Evolutionary conservation across 1,140 invertebrate genomes (phyloP), one percentile per base, ranked within the genome.

Genomic region (Formica selysi): DNA sequence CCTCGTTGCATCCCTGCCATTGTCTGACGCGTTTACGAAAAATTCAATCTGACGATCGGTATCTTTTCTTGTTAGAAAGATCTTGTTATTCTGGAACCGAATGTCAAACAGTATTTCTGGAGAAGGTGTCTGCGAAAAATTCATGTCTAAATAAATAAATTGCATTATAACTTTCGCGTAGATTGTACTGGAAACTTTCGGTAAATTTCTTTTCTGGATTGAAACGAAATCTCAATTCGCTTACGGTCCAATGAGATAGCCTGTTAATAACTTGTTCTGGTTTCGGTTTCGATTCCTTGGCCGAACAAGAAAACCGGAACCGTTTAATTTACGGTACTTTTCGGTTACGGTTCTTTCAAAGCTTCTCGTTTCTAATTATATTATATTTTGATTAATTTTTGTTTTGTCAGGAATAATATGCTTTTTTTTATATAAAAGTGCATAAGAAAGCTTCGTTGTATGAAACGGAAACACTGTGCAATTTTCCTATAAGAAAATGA

Each of bases 1-100:
- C 88, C 22, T 86, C 85, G 86, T 38, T 90, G 76, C 87, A 90
- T 88, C 51, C 67, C 36, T 61, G 22, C 44, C 22, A 70, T 80
- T 80, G 65, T 80, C 32, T 11, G 29, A 68, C 32, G 38, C n/a
- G 10, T 36, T 29, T 67, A 41, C n/a, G n/a, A 79, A 51, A 51
- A 62, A 32, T 78, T 26, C 13, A 59, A 80, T 3, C 7, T 19
- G 29, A 68, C 41, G 26, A 26, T 54, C 32, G 8, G 54, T 22
- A 61, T 38, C 54, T 5, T 67, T 29, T 7, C 10, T 32, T 4
- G 32, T 29, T 29, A 10, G 22, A 41, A 22, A 61, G 51, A 76
- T 26, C 19, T n/a, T 62, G 4, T 16, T 54, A 11, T 44, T 11
- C 11, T 8, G 19, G 16, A 29, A 3, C 10, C 8, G 8, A 62